phyloP scores from a whole-genome alignment of 2,888 invertebrate species.

The Labia minor region DNA sequence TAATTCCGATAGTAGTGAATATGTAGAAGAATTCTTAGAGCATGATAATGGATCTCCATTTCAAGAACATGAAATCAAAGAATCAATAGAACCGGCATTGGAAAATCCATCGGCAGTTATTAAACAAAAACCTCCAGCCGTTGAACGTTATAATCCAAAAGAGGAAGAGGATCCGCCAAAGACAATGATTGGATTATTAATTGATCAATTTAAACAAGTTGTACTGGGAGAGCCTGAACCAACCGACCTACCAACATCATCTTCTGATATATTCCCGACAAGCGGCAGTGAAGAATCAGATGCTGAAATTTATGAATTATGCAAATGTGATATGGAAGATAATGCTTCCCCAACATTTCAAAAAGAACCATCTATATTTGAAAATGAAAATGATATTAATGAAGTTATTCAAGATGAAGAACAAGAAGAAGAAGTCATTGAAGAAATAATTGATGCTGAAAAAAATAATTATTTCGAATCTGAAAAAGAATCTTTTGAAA shows the following conservation, averaged over 20 bases:
- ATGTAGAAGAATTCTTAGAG: background rate
- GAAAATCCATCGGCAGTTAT: background rate
- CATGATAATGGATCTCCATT: background rate
- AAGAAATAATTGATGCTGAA: conserved; percentile 21
- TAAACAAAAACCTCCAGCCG: background rate
- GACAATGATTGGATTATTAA: background rate
- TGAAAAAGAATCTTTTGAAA: conserved; percentile 31
- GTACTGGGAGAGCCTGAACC: background rate
- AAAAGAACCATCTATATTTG: background rate
- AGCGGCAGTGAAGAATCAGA: conserved; percentile 5
- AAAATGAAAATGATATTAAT: background rate
- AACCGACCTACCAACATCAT: background rate
- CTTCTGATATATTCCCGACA: background rate
- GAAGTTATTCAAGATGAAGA: conserved; percentile 28
- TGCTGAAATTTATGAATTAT: conserved; percentile 7
- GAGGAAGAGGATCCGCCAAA: background rate
- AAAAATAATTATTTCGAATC: conserved; percentile 27
- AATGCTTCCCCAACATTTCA: background rate
- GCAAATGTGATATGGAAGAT: background rate
- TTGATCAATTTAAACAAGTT: background rate
- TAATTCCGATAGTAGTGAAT: background rate
- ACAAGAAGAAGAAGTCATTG: conserved; percentile 25
- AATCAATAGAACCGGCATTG: background rate
- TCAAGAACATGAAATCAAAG: background rate
- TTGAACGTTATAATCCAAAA: background rate